Base-by-base conservation (phyloP, 1,140 invertebrate genomes). In the Listronotus oregonensis region DNA sequence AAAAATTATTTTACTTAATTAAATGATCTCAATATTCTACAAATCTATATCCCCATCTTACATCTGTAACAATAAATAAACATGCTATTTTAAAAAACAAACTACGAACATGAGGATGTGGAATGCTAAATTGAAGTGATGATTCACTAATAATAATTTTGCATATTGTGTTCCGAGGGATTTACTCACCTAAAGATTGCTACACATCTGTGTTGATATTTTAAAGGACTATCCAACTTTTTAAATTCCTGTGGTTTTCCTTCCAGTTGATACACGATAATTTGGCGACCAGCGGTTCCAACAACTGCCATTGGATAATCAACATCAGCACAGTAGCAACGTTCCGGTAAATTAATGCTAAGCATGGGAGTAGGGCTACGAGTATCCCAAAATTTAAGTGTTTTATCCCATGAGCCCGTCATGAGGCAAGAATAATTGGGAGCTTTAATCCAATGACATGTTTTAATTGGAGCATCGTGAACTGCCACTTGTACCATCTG, bases 341-440 rank as follows among this genome's bases (percentile, higher is more conserved):
- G 83, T 80, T 99, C 97, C 7, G 95, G 92, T 50, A 99, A 82
- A 77, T 90, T 89, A 57, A 99, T 91, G 9, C 88, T 90, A 79
- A 97, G 82, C 77, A 98, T 93, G 6, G 97, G 95, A 72, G 88
- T 91, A 10, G 94, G 87, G 66, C 89, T 89, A 42, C 97, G 82
- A 0, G 93, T 93, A 81, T 99, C 97, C 97, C 97, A 99, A 82
- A 99, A 99, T 90, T 98, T 80, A 0, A 99, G 82, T 2, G 96
- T 98, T 83, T 99, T 99, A 78, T 99, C 98, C 96, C 96, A 99
- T 17, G 96, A 98, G 6, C 94, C 94, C 10, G 97, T 99, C 97
- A 99, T 99, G 0, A 99, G 82, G 79, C 97, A 99, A 0, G 89
- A 89, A 80, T 99, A 99, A 76, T 90, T 94, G 0, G 93, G 87